Base-by-base conservation (phyloP, 2,888 invertebrate genomes). In the Drosophila colorata region DNA sequence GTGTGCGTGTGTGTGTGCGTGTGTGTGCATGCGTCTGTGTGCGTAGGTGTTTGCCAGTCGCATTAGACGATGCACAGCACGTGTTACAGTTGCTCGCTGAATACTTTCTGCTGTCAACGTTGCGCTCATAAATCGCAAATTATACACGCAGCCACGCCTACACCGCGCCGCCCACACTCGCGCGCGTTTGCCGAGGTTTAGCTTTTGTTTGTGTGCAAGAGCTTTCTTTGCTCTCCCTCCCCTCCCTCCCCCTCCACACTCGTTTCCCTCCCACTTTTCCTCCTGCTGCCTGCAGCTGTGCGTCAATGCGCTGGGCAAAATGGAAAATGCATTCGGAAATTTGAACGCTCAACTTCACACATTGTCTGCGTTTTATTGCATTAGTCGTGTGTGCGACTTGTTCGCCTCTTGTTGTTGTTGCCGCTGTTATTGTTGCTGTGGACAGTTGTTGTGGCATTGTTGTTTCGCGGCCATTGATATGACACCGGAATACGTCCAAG, bases 321-420 rank as follows among this genome's bases (percentile, higher is more conserved):
- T 78, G 74, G 74, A 69, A 85, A 85, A 78, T 83, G 84, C 87
- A 86, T 74, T 87, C 70, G 84, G 78, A 83, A 88, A 83, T 79
- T 83, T 74, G 69, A 78, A 88, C 71, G 84, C 78, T 73, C 76
- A 86, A 74, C 87, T 85, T 80, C 85, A 88, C 87, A 86, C 88
- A 85, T 86, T 85, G 88, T 83, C 76, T 83, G 84, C 69, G 63
- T 74, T 86, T 83, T 86, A 83, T 86, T 83, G 88, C 76, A 88
- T 85, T 80, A 80, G 76, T 66, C 70, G 58, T 41, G 31, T 61
- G 63, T 66, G 40, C 51, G 55, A 58, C 11, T 48, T 57, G 33
- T 38, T 33, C 53, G 25, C 47, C 38, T 57, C 43, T 47, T 47
- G 33, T 43, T 59, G 61, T 18, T 35, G 38, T 23, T 43, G 33